Base-by-base conservation (phyloP, 1,140 invertebrate species). In the Anoplolepis gracilipes region DNA sequence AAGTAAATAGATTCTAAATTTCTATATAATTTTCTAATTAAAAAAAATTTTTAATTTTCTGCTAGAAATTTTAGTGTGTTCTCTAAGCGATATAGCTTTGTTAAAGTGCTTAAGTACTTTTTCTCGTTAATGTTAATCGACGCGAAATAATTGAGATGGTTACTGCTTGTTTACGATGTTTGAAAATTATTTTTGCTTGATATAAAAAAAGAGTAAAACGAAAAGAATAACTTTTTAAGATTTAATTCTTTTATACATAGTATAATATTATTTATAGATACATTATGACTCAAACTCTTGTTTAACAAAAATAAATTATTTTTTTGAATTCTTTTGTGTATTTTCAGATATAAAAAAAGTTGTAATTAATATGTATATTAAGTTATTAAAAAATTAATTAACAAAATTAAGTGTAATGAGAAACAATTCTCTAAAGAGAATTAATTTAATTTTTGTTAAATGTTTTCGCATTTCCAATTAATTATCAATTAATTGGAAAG, bases 41-140 rank as follows among this genome's bases (percentile, higher is more conserved):
- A 61, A 39, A 30, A 76, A 42, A 8, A 13, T n/a, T 72, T n/a
- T 33, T 49, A 1, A 30, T 70, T 46, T 70, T 70, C 49, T 72
- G 10, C 2, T 72, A n/a, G 19, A 8, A 6, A 11, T 7, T 46
- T 1, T 55, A n/a, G n/a, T n/a, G n/a, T n/a, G 53, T n/a, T 55
- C n/a, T 19, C 0, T 53, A 53, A 55, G 16, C 2, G 2, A 55
- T 55, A 55, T 55, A 55, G 2, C 19, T 19, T 53, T n/a, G 13
- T 5, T 61, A n/a, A n/a, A n/a, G n/a, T n/a, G n/a, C n/a, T n/a
- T n/a, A 16, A 28, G 13, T 28, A 61, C 28, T 30, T 28, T 28
- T 61, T 25, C 11, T 30, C 25, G 22, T 61, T 1, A 5, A 13
- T 13, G 22, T 13, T 49, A n/a, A n/a, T n/a, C n/a, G n/a, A 49